These are phyloP conservation scores for Sylvia borin DNA, from an alignment of 2,797 vertebrate genomes.

Conservation along the genomic window DNA sequence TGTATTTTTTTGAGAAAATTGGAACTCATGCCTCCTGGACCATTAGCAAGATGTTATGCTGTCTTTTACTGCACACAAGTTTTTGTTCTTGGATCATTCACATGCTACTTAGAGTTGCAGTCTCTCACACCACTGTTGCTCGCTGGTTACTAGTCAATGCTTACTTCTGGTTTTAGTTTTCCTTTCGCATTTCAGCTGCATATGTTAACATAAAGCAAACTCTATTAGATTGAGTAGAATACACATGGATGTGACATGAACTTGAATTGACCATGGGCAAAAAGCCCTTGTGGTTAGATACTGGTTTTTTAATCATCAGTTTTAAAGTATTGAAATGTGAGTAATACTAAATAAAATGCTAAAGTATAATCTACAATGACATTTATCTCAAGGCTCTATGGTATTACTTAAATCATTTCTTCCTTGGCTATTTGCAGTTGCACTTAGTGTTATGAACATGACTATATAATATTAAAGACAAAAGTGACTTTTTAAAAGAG, in stretches of 20 bases:
- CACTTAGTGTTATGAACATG: not conserved
- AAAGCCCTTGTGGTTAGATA: not conserved
- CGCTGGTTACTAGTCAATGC: not conserved
- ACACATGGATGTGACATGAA: not conserved
- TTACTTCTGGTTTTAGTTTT: constrained; percentile 3
- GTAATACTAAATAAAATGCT: not conserved
- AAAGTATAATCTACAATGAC: not conserved
- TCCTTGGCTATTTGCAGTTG: not conserved
- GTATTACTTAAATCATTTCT: not conserved
- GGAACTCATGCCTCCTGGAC: not conserved
- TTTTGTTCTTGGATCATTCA: constrained; percentile 8
- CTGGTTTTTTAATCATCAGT: not conserved
- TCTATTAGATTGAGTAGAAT: not conserved
- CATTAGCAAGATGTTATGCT: not conserved
- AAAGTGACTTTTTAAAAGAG: not conserved
- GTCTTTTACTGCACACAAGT: not conserved
- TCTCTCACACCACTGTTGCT: not conserved
- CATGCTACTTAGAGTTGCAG: not conserved
- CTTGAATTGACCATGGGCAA: not conserved
- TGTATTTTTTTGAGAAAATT: constrained; percentile 32
- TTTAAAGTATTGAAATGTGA: not conserved
- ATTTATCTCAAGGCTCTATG: not conserved
- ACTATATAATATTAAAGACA: not conserved
- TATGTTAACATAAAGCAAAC: not conserved
- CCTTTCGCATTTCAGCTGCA: not conserved